These are phyloP conservation scores for cattle (Bos taurus) DNA, from an alignment of 2,113 vertebrate genomes.

Conservation along the genomic window DNA sequence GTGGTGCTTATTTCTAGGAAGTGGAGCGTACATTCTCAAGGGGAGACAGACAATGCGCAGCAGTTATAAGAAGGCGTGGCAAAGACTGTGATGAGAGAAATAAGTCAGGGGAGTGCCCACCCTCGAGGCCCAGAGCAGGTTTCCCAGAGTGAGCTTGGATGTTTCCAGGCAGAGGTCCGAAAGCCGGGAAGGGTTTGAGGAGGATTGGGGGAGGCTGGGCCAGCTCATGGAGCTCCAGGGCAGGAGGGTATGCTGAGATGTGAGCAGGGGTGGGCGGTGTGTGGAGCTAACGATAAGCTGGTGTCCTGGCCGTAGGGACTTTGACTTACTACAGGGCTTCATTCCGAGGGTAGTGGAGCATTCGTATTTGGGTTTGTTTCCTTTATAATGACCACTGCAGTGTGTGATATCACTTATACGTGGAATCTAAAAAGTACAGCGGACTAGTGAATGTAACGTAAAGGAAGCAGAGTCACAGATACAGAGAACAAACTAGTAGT, in stretches of 20 bases:
- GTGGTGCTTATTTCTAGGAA: background rate
- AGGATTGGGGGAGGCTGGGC: background rate
- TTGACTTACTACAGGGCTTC: background rate
- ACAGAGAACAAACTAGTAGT: background rate
- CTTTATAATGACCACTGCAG: background rate
- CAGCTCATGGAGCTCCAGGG: background rate
- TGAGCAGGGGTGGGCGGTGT: background rate
- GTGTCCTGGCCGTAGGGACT: background rate
- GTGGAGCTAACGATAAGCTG: background rate
- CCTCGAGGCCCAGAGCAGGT: background rate
- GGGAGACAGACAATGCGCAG: background rate
- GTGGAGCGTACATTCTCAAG: background rate
- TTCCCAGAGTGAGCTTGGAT: background rate
- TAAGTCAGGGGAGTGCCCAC: rapidly evolving
- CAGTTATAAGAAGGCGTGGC: background rate
- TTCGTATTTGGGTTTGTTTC: background rate
- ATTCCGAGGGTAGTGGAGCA: background rate
- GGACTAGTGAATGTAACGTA: background rate
- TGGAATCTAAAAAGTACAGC: background rate
- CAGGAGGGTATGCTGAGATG: background rate
- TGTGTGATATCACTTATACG: background rate
- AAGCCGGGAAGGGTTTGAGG: background rate
- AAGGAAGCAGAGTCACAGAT: background rate
- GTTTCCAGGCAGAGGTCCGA: background rate
- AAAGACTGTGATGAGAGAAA: background rate